These are phyloP conservation scores for Drosophila nigrodunni DNA, from an alignment of 1,140 invertebrate genomes.

Conservation along the genomic window DNA sequence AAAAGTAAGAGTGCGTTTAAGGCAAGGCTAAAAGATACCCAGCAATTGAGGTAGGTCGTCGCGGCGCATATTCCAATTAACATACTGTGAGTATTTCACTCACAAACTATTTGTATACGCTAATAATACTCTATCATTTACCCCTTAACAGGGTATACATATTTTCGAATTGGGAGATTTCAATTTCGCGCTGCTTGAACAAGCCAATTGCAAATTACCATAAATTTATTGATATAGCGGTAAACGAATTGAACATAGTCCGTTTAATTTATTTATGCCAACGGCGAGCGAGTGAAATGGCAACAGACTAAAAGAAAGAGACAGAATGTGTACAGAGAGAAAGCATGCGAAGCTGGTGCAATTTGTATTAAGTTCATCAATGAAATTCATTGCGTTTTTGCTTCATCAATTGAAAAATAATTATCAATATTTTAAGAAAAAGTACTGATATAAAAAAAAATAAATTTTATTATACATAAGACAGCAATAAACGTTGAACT, in stretches of 20 bases:
- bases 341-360: not conserved
- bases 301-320: not conserved
- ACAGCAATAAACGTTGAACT: too few species aligned
- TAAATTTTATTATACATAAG: too few species aligned
- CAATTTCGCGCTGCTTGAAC: slow-evolving; percentile 41
- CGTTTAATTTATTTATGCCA: slow-evolving; percentile 34
- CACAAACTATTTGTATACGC: not conserved
- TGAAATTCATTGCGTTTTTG: slow-evolving; percentile 43
- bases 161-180: slow-evolving; percentile 26
- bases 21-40: not conserved
- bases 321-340: not conserved
- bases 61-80: not conserved
- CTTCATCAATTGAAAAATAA: slow-evolving; percentile 59
- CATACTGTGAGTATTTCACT: too few species aligned
- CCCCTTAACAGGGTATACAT: not conserved
- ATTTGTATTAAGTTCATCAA: slow-evolving; percentile 11
- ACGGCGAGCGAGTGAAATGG: not conserved
- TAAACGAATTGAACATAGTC: slow-evolving; percentile 37
- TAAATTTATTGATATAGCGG: slow-evolving; percentile 48
- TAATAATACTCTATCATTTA: not conserved
- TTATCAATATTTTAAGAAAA: slow-evolving; percentile 53
- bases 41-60: not conserved
- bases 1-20: not conserved
- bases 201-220: slow-evolving; percentile 42
- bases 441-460: not conserved